A percentile compares a stretch with the other conserved stretches of the same genome.
phyloP scores from a whole-genome alignment of 2,797 vertebrate species.

The Rhincodon typus region DNA sequence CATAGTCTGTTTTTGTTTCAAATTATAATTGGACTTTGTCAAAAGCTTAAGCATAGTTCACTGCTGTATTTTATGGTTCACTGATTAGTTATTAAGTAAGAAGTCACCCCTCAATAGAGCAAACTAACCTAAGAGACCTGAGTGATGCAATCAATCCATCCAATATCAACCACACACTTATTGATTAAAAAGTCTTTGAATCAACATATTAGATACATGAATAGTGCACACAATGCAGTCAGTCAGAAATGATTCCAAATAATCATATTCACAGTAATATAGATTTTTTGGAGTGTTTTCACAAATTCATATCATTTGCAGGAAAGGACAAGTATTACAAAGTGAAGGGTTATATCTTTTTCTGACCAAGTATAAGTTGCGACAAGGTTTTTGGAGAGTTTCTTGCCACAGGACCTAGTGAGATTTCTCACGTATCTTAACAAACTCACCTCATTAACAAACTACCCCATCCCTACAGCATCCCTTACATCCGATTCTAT shows the following conservation, averaged over 20 bases:
- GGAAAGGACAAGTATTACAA: not conserved
- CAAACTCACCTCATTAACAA: too few species aligned
- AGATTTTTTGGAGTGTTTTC: not conserved
- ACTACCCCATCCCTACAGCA: too few species aligned
- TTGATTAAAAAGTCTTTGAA: not conserved
- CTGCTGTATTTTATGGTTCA: not conserved
- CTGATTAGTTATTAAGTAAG: not conserved
- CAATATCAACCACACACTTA: not conserved
- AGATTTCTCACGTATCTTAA: too few species aligned
- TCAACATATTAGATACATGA: not conserved
- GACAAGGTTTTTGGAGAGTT: too few species aligned
- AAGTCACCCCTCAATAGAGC: not conserved
- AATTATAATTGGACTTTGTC: not conserved
- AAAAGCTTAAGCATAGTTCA: constrained; percentile 11
- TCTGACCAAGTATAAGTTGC: too few species aligned
- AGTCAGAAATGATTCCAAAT: not conserved
- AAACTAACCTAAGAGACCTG: not conserved
- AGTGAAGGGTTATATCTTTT: not conserved
- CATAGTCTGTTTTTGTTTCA: not conserved
- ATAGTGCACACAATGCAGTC: not conserved
- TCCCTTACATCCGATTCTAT: too few species aligned
- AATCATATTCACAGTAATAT: not conserved
- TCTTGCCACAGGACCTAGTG: too few species aligned
- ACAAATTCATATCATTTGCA: not conserved
- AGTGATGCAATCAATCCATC: not conserved